Percentiles rank a stretch among this genome's conserved stretches.
These are phyloP conservation scores for Macaria liturata DNA, from an alignment of 2,888 invertebrate species.

Conservation along the genomic window DNA sequence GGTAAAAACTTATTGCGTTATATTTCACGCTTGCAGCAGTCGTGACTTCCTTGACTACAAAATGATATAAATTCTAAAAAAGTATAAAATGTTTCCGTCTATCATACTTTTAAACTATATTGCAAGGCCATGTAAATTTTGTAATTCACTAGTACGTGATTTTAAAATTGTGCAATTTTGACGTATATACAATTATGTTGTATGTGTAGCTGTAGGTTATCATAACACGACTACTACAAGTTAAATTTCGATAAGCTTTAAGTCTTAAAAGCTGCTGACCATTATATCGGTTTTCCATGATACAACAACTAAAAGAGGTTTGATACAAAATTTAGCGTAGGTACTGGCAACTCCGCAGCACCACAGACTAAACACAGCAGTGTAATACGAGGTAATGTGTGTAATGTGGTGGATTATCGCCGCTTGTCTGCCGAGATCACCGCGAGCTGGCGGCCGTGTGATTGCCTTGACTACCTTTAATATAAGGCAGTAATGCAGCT, in stretches of 20 bases:
- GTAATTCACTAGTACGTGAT: slow-evolving; percentile 9
- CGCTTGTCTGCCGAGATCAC: slow-evolving; percentile 43
- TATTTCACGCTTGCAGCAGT: slow-evolving; percentile 3
- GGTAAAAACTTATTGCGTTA: not conserved
- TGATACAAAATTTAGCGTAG: too few species aligned
- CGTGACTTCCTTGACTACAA: slow-evolving; percentile 4
- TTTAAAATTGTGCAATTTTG: not conserved
- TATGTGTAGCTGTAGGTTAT: too few species aligned
- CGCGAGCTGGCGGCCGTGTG: slow-evolving; percentile 47
- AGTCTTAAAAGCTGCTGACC: too few species aligned
- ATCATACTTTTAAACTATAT: slow-evolving; percentile 6
- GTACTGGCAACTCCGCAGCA: too few species aligned
- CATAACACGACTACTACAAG: too few species aligned
- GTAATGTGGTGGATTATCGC: slow-evolving; percentile 50
- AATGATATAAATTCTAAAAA: not conserved
- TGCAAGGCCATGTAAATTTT: slow-evolving; percentile 12
- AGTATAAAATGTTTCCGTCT: slow-evolving; percentile 8
- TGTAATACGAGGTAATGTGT: slow-evolving; percentile 38
- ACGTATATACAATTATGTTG: too few species aligned
- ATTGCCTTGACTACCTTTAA: slow-evolving; percentile 58
- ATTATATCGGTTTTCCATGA: too few species aligned
- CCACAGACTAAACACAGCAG: too few species aligned
- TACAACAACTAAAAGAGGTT: too few species aligned
- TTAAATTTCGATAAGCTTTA: too few species aligned
- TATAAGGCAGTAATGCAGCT: too few species aligned